Conservation (phyloP, 1,140 invertebrate genomes). For the Oncopeltus fasciatus region DNA sequence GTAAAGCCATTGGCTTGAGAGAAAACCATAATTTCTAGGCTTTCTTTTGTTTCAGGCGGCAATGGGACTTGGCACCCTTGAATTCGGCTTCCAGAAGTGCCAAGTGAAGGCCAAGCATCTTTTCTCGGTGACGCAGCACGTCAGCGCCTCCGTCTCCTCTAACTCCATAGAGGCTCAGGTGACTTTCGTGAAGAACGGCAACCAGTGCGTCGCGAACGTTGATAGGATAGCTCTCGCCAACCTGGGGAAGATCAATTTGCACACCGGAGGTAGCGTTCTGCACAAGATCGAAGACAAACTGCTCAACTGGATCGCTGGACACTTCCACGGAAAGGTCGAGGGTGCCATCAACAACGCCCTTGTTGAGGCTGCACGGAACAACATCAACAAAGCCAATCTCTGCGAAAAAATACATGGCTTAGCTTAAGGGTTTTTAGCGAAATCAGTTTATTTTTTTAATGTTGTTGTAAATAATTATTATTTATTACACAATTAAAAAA, state of each 20-base stretch:
- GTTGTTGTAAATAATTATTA: too few relatives aligned
- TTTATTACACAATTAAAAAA: too few relatives aligned
- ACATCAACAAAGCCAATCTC: conserved; percentile 3
- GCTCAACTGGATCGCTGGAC: not conserved
- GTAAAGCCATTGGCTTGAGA: too few relatives aligned
- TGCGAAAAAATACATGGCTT: conserved; percentile 14
- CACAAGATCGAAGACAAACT: conserved; percentile 15
- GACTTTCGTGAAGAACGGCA: not conserved
- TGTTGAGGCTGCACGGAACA: not conserved
- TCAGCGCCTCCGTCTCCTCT: not conserved
- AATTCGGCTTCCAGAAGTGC: not conserved
- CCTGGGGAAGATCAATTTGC: conserved; percentile 3
- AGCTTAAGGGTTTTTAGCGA: too few relatives aligned
- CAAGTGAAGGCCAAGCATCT: conserved; percentile 5
- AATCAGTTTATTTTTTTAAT: too few relatives aligned
- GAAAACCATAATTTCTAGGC: too few relatives aligned
- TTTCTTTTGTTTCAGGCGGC: too few relatives aligned
- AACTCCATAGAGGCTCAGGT: conserved; percentile 12
- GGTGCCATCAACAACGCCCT: not conserved
- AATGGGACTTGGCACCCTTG: conserved; percentile 6
- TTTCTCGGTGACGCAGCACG: not conserved
- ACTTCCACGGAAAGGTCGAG: conserved; percentile 1
- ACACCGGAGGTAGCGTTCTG: conserved; percentile 12
- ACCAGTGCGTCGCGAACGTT: conserved; percentile 5
- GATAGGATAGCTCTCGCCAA: conserved; percentile 1